Percentiles rank a stretch among this genome's conserved stretches.
Evolutionary conservation across 64 coral and sea anemone genomes (phyloP).

Genomic region (Catalaphyllia jardinei): DNA sequence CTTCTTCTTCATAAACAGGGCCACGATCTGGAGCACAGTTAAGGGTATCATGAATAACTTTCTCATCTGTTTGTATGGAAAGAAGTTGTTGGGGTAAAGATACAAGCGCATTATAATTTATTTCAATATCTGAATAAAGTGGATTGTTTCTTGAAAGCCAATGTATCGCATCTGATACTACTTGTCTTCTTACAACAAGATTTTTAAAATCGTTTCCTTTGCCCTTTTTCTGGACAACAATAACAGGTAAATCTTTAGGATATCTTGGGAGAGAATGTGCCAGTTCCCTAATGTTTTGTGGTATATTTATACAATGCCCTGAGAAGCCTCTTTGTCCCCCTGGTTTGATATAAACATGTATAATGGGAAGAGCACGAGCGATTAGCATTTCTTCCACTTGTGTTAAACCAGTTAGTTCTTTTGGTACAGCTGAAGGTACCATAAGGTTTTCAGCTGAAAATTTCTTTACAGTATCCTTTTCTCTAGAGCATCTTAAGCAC

Average conservation of each 20-base stretch:
- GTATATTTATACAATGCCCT: conserved; percentile 64
- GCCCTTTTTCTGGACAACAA: conserved; percentile 40
- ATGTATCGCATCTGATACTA: conserved; percentile 45
- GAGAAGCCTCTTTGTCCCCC: conserved; percentile 71
- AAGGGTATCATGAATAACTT: conserved; percentile 36
- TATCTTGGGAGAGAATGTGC: conserved; percentile 53
- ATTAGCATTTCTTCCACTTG: conserved; percentile 78
- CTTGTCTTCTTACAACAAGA: conserved; percentile 56
- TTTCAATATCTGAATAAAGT: conserved; percentile 60
- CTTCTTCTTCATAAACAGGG: conserved; percentile 41
- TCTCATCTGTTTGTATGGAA: conserved; percentile 58
- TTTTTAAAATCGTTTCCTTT: conserved; percentile 50
- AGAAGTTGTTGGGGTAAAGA: conserved; percentile 45
- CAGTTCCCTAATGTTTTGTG: conserved; percentile 51
- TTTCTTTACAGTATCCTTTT: conserved; percentile 29
- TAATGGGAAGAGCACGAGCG: conserved; percentile 54
- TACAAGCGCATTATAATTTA: conserved; percentile 49
- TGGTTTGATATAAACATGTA: conserved; percentile 59
- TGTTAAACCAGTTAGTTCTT: conserved; percentile 47
- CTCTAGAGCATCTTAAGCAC: conserved; percentile 29
- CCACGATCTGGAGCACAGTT: conserved; percentile 43
- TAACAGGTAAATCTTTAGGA: conserved; percentile 65
- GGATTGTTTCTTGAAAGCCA: conserved; percentile 61
- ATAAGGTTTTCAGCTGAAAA: conserved; percentile 61
- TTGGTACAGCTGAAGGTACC: conserved; percentile 44